Percentiles rank a stretch among this genome's conserved stretches.
Evolutionary conservation across 2,888 invertebrate species (phyloP).

Genomic region (Bembecia ichneumoniformis): DNA sequence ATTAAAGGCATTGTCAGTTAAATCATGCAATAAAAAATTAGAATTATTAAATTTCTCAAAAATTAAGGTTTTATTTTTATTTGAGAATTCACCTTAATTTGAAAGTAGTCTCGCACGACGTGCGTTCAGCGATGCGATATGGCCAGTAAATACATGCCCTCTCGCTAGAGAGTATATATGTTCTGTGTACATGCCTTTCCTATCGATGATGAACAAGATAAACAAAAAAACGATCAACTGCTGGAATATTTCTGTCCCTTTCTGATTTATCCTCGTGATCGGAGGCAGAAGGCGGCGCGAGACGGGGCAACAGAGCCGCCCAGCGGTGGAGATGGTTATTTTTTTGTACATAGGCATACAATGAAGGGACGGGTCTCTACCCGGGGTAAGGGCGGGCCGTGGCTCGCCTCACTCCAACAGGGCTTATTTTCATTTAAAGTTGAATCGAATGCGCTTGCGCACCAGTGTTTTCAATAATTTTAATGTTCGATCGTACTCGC

Average conservation of each 20-base stretch:
- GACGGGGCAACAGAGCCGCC: constrained; percentile 26
- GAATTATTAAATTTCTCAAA: too few relatives aligned
- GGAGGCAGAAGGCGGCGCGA: constrained; percentile 45
- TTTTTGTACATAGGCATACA: constrained; percentile 70
- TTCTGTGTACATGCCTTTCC: too few relatives aligned
- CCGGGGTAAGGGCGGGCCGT: constrained; percentile 40
- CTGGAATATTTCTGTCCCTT: constrained; percentile 32
- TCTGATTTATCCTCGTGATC: constrained; percentile 21
- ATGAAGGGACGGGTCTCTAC: constrained; percentile 64
- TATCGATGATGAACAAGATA: constrained; percentile 60
- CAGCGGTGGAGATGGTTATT: constrained; percentile 51
- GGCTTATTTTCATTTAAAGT: constrained; percentile 4
- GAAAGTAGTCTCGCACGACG: constrained; percentile 34
- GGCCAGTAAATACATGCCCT: constrained; percentile 29
- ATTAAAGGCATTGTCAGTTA: too few relatives aligned
- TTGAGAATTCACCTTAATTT: too few relatives aligned
- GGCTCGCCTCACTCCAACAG: constrained; percentile 1
- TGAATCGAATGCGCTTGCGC: constrained; percentile 17
- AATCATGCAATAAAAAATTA: too few relatives aligned
- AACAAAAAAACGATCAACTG: constrained; percentile 47
- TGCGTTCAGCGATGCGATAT: constrained; percentile 50
- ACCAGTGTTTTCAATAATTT: constrained; percentile 24
- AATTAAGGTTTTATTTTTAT: too few relatives aligned
- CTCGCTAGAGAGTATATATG: constrained; percentile 28
- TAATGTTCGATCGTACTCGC: constrained; percentile 12